Evolutionary conservation across 1,140 invertebrate species (phyloP), one percentile per base, ranked within the genome.

Genomic region (Cydia amplana): DNA sequence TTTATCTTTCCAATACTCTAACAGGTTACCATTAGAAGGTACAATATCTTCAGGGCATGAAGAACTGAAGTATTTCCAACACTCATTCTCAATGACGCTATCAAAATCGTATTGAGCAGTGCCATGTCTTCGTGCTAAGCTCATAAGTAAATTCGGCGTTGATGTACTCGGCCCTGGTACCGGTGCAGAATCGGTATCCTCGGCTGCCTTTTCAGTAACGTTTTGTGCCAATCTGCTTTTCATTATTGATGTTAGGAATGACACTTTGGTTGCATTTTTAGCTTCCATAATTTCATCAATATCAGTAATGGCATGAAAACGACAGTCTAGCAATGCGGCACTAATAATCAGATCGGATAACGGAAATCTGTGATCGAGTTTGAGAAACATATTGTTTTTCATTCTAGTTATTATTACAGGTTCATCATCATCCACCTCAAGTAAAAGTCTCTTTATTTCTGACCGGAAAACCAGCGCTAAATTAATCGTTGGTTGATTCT

Each of bases 1-100:
- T 51, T 55, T 78, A 5, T 75, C 63, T 12, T 67, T 60, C 78
- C 80, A 82, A 67, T 60, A 78, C 1, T n/a, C 36, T 63, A 78
- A 40, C 18, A 80, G 1, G 63, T 78, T 55, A 55, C 72, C 74
- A 72, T 32, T 12, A 32, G 4, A 14, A 9, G 72, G 9, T 64
- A 25, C 25, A 43, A 43, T 12, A 9, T 72, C 67, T 32, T 51
- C 18, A n/a, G 75, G 25, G 36, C 3, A 9, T 2, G 67, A 9
- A 40, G 67, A n/a, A n/a, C 18, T 43, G 7, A 76, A 64, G 49
- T 76, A 76, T 23, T 55, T 46, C 67, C 75, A 72, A 18, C 67
- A 9, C 12, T 43, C 40, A 7, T 43, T 7, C 7, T 9, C 6
- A 43, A 43, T 12, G 6, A 12, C 40, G 4, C 12, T 12, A 9